Conservation (phyloP, 2,888 invertebrate species). For the Cheilosia variabilis region DNA sequence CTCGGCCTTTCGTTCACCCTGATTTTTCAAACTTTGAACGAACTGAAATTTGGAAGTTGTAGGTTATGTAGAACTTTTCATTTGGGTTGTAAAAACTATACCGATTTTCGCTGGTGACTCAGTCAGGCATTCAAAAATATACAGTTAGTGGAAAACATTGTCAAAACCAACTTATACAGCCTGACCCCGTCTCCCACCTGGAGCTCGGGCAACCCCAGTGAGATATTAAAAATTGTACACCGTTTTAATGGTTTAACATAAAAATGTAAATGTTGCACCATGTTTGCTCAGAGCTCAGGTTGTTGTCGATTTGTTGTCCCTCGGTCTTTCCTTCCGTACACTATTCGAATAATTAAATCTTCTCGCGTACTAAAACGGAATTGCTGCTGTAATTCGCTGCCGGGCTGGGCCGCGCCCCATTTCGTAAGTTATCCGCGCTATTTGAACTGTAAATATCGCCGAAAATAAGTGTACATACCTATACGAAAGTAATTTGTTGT, state of each 20-base stretch:
- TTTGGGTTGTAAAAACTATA: too few relatives aligned
- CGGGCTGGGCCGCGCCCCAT: neutral
- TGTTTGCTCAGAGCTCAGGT: neutral
- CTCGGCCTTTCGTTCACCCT: too few relatives aligned
- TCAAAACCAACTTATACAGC: too few relatives aligned
- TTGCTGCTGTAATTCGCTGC: constrained; percentile 24
- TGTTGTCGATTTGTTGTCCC: constrained; percentile 9
- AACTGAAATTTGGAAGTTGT: too few relatives aligned
- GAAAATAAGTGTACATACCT: constrained; percentile 9
- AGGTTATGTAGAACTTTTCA: too few relatives aligned
- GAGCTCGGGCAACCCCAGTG: constrained; percentile 24
- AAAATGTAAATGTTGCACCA: constrained; percentile 36
- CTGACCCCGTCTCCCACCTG: neutral
- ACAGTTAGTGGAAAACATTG: too few relatives aligned
- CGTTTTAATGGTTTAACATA: constrained; percentile 32
- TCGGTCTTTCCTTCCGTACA: neutral
- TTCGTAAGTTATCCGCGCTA: constrained; percentile 28
- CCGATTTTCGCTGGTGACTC: too few relatives aligned
- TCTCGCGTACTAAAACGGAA: constrained; percentile 24
- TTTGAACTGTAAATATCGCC: constrained; percentile 33
- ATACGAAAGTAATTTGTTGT: constrained; percentile 23
- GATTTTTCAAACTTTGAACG: too few relatives aligned
- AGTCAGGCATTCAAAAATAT: too few relatives aligned
- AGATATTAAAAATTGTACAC: neutral
- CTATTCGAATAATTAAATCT: constrained; percentile 50